Evolutionary conservation across 2,113 vertebrate species (phyloP).

Genomic region (Cyphomyrus plagiostoma): DNA sequence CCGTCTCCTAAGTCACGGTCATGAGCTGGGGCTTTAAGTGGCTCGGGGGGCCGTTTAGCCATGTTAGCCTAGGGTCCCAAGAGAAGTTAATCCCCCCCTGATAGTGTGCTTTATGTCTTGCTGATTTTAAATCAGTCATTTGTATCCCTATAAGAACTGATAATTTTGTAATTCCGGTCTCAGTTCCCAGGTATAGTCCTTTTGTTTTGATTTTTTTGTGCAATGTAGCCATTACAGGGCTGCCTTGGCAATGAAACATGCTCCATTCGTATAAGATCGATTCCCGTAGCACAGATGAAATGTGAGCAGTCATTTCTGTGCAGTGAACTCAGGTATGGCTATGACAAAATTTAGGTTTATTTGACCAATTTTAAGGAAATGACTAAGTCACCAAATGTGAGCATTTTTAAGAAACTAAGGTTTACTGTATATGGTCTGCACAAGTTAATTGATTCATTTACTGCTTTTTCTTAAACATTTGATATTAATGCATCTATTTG

Average conservation of each 20-base stretch:
- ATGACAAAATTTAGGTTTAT: not conserved
- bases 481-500: not conserved
- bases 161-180: not conserved
- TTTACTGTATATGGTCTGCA: not conserved
- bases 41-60: not conserved
- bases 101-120: not conserved
- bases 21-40: not conserved
- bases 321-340: constrained; percentile 16
- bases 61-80: not conserved
- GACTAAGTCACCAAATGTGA: not conserved
- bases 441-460: not conserved
- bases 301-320: not conserved
- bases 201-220: not conserved
- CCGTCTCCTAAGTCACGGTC: not conserved
- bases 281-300: not conserved
- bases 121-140: not conserved
- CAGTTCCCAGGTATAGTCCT: not conserved
- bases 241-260: not conserved
- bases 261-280: not conserved
- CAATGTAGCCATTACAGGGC: not conserved
- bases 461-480: not conserved
- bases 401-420: not conserved
- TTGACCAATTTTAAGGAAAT: not conserved
- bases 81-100: not conserved
- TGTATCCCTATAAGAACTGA: not conserved